Conservation (phyloP, 1,140 invertebrate genomes). For the Apis florea region DNA sequence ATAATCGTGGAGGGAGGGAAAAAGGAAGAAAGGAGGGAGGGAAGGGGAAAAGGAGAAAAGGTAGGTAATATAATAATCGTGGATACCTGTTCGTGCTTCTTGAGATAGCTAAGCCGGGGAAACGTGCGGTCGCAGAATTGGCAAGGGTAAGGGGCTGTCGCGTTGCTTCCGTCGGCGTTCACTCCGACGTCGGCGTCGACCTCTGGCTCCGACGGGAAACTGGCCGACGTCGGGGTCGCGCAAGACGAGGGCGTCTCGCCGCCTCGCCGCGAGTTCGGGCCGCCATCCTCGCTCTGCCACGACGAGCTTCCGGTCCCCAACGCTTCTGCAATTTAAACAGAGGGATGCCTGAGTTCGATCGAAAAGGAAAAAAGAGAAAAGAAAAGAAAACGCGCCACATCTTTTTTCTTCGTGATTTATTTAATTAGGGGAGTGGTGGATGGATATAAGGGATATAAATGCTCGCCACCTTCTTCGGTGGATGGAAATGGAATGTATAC, state of each 20-base stretch:
- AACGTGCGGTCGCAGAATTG: slow-evolving; percentile 96
- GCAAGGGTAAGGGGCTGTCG: slow-evolving; percentile 91
- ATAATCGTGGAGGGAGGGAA: too few species aligned
- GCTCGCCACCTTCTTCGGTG: not conserved
- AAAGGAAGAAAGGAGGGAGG: too few species aligned
- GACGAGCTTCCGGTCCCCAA: slow-evolving; percentile 83
- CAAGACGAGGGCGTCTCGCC: slow-evolving; percentile 82
- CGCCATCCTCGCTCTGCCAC: slow-evolving; percentile 84
- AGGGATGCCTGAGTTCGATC: too few species aligned
- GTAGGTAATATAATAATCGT: not conserved
- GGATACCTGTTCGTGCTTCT: slow-evolving; percentile 95
- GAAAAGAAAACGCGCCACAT: not conserved
- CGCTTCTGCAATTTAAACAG: slow-evolving; percentile 80
- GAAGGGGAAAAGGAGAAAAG: not conserved
- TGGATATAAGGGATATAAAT: not conserved
- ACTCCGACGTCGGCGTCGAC: slow-evolving; percentile 75
- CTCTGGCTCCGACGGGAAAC: slow-evolving; percentile 80
- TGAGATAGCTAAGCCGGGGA: slow-evolving; percentile 91
- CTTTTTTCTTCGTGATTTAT: not conserved
- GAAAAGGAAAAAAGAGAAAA: not conserved
- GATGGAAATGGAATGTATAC: not conserved
- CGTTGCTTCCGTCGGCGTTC: slow-evolving; percentile 80
- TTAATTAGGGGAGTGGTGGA: not conserved
- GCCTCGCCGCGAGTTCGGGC: slow-evolving; percentile 82
- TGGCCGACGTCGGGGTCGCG: slow-evolving; percentile 83